These are phyloP conservation scores for Drosophila setifemur DNA, from an alignment of 1,140 invertebrate genomes.

Conservation along the genomic window DNA sequence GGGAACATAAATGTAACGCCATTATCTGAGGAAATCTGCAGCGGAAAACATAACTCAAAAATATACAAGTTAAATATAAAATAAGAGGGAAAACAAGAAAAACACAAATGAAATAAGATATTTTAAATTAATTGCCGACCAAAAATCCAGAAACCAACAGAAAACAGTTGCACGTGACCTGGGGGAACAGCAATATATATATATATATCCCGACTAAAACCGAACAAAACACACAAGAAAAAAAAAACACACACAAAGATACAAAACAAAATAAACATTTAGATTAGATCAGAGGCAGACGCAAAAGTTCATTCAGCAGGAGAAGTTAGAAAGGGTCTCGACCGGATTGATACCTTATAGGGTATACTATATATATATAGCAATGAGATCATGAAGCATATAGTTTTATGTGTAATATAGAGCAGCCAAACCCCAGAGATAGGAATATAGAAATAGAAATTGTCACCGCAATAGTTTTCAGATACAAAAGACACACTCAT, in stretches of 20 bases:
- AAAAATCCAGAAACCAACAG: conserved; percentile 8
- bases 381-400: not conserved
- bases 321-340: conserved; percentile 11
- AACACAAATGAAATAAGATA: conserved; percentile 76
- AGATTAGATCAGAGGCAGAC: conserved; percentile 64
- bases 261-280: conserved; percentile 63
- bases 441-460: no score
- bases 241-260: conserved; percentile 14
- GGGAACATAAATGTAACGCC: conserved; percentile 72
- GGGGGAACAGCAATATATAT: conserved; percentile 10
- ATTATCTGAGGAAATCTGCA: conserved; percentile 72
- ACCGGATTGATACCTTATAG: conserved; percentile 4
- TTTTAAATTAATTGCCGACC: conserved; percentile 74
- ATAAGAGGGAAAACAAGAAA: conserved; percentile 40
- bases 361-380: not conserved
- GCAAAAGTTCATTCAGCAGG: conserved; percentile 68
- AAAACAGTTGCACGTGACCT: conserved; percentile 68
- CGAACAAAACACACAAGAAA: not conserved
- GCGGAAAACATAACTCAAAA: conserved; percentile 80
- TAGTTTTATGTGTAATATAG: no score
- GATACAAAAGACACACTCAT: no score
- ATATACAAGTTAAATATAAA: conserved; percentile 50
- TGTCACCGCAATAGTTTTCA: no score
- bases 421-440: no score
- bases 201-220: conserved; percentile 12